Base-by-base conservation (phyloP, 2,113 vertebrate species). In the Passer montanus region DNA sequence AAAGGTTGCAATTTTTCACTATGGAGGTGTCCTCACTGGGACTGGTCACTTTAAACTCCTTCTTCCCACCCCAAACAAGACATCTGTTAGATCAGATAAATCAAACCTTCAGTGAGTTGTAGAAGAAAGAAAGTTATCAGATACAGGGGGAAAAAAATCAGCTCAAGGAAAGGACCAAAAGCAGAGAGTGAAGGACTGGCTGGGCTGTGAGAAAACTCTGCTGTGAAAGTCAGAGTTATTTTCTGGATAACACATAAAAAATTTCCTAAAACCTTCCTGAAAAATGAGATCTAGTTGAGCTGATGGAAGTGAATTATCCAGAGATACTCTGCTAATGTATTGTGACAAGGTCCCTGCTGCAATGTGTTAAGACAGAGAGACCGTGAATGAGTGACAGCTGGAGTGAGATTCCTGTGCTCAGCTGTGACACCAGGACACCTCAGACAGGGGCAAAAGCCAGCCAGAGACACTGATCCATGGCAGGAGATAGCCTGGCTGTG, bases 281-380 rank as follows among this genome's bases (percentile, higher is more conserved):
- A 70, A 92, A 91, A 84, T 5, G 7, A 83, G 39, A 50, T 69
- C 55, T 62, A 28, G 50, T 47, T 80, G 82, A 85, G 70, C 59
- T 80, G 59, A 76, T 83, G 75, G 82, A 91, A 84, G 41, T 12
- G 84, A 94, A 88, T 91, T 91, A 90, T 66, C 74, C 43, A 23
- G 70, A 89, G 67, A 66, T 41, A 26, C 39, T 50, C 78, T 60
- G 69, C 49, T 91, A 85, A 94, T 73, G n/a, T 37, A 56, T 52
- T 95, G 70, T 95, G 78, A 96, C 75, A 88, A 83, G 70, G 50
- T 83, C 27, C 43, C 43, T 74, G 59, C 63, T 94, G 85, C 81
- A 80, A 47, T 53, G 43, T 80, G 15, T 77, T 50, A 79, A 53
- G 44, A 69, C 35, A 60, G 52, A 73, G 72, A 46, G 15, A 46